These are phyloP conservation scores for Lepeophtheirus salmonis DNA, from an alignment of 1,140 invertebrate genomes.

Conservation along the genomic window DNA sequence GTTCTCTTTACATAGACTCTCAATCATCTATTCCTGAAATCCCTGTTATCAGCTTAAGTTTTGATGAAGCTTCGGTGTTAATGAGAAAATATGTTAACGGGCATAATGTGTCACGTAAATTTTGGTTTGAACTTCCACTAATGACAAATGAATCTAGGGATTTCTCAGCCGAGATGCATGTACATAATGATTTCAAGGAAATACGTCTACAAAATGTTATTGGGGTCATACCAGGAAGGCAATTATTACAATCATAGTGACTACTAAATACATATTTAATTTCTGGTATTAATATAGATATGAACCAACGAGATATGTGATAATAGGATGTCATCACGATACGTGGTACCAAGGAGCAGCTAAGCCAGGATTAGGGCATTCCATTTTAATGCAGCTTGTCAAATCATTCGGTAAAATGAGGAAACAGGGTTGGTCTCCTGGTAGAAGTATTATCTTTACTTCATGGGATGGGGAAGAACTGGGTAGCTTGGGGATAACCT, in stretches of 20 bases:
- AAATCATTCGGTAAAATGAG: not conserved
- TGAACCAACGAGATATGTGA: conserved; percentile 19
- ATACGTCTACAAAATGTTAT: conserved; percentile 19
- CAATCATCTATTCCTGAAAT: not conserved
- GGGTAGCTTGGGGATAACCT: conserved; percentile 1
- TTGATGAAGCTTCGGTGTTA: not conserved
- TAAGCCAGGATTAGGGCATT: conserved; percentile 19
- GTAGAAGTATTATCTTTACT: conserved; percentile 8
- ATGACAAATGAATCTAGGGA: conserved; percentile 3
- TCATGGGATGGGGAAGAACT: conserved; percentile 13
- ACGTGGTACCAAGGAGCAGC: conserved; percentile 18
- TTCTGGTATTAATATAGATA: too few species aligned
- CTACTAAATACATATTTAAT: not conserved
- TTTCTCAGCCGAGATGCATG: conserved; percentile 2
- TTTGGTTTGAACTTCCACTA: not conserved
- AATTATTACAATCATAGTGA: conserved; percentile 22
- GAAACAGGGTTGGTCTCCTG: conserved; percentile 5
- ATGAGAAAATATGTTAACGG: conserved; percentile 2
- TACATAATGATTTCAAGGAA: not conserved
- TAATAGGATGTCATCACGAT: conserved; percentile 20
- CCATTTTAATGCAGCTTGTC: conserved; percentile 18
- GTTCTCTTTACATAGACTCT: not conserved
- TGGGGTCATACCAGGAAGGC: conserved; percentile 21
- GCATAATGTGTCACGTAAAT: not conserved
- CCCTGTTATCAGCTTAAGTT: conserved; percentile 9